Evolutionary conservation across 1,140 invertebrate genomes (phyloP).

Genomic region (Paracyclopina nana): DNA sequence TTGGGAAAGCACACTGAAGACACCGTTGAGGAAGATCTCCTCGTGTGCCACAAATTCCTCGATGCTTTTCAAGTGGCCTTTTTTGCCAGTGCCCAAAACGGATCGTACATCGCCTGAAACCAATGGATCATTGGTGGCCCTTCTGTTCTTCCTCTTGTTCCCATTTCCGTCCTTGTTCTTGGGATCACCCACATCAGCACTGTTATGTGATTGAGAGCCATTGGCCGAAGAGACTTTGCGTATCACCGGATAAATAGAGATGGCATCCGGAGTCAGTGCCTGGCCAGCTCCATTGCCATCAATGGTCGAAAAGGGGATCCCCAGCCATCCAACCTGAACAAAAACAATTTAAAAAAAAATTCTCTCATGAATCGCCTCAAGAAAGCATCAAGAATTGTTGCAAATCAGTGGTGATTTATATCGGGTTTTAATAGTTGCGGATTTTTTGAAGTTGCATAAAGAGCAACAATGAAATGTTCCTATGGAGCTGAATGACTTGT

Average conservation of each 20-base stretch:
- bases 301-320: too few species aligned
- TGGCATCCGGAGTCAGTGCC: background rate
- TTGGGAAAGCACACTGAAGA: background rate
- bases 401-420: too few species aligned
- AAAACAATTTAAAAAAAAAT: too few species aligned
- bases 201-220: background rate
- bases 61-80: background rate
- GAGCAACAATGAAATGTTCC: background rate
- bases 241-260: background rate
- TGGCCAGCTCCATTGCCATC: background rate
- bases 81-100: background rate
- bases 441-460: too few species aligned
- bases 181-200: background rate
- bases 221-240: background rate
- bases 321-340: too few species aligned
- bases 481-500: background rate
- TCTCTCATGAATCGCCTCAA: too few species aligned
- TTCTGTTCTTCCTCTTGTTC: background rate
- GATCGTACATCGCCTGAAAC: background rate
- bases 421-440: too few species aligned
- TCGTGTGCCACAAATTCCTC: constrained; percentile 5
- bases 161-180: background rate
- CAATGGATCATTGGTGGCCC: background rate
- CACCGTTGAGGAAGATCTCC: constrained; percentile 9
- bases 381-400: too few species aligned